Base-by-base conservation (phyloP, 2,797 vertebrate species). In the Poliocrania exsul region DNA sequence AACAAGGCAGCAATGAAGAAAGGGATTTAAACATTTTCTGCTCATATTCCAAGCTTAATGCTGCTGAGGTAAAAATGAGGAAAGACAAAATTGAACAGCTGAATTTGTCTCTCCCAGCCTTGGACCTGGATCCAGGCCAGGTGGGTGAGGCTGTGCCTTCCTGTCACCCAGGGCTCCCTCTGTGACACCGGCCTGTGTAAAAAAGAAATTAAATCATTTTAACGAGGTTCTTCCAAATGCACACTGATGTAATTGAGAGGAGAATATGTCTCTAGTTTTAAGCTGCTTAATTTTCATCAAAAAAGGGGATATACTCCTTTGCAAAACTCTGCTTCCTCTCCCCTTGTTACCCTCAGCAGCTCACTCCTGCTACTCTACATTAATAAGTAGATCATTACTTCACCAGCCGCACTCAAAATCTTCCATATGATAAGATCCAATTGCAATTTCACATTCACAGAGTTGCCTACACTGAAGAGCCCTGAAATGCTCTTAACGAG, bases 11-110 rank as follows among this genome's bases (percentile, higher is more conserved):
- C 70, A 64, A 84, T 23, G 77, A 90, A 66, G 60, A 66, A 79
- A 81, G 62, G 85, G 87, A 91, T 93, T 91, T 75, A 91, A 95
- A 81, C 8, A 46, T 77, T 90, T 93, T 81, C 70, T 81, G 54
- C 73, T 94, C 72, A 37, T 42, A 81, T 60, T 89, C 62, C 42
- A 81, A 90, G 91, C 58, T 84, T 84, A 65, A 70, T 33, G 17
- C 49, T 70, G 58, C 47, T 37, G 57, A 94, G 69, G 73, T 71
- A 81, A 35, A 92, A 86, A 77, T 2, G 26, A 73, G 24, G 38
- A 49, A 72, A 37, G 8, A 62, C 44, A 72, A 50, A 83, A 88
- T 0, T 9, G 86, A 81, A 50, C 29, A 46, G 82, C 53, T 75
- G 50, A 79, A 69, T 49, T 64, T 26, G 46, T 16, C 42, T 67